A percentile compares a stretch with the other conserved stretches of the same genome.
phyloP scores from a whole-genome alignment of 2,113 vertebrate genomes.

The Chionodraco myersi region DNA sequence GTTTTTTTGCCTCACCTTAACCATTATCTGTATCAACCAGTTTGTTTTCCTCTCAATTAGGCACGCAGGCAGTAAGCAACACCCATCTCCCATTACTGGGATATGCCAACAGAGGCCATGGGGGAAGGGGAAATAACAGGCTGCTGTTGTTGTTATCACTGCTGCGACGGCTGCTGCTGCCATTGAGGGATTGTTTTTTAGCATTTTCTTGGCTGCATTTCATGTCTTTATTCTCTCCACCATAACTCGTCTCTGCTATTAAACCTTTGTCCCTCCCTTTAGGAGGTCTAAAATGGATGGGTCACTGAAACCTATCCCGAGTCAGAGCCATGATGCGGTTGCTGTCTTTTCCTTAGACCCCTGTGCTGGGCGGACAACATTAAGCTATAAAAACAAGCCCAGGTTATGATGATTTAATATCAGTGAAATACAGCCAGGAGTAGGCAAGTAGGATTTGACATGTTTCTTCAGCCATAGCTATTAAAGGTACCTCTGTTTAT shows the following conservation, averaged over 20 bases:
- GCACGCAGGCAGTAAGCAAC: slow-evolving; percentile 67
- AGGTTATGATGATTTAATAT: background rate
- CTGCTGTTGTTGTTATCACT: slow-evolving; percentile 52
- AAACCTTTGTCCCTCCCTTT: slow-evolving; percentile 40
- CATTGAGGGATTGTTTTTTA: slow-evolving; percentile 53
- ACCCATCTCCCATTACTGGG: slow-evolving; percentile 67
- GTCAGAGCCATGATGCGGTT: background rate
- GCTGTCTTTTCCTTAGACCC: background rate
- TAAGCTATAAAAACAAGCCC: background rate
- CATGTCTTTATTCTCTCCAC: slow-evolving; percentile 35
- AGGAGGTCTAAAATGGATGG: slow-evolving; percentile 26
- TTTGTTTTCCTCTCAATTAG: slow-evolving; percentile 81
- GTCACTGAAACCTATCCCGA: slow-evolving; percentile 28
- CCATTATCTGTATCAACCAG: slow-evolving; percentile 77
- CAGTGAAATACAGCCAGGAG: slow-evolving; percentile 8
- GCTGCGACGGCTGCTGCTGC: slow-evolving; percentile 35
- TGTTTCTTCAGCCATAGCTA: background rate
- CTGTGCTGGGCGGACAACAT: background rate
- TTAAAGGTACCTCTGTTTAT: background rate
- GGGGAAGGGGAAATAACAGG: slow-evolving; percentile 63
- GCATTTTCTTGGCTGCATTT: slow-evolving; percentile 55
- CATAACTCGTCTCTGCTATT: slow-evolving; percentile 26
- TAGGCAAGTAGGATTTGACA: background rate
- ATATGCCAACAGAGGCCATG: slow-evolving; percentile 60
- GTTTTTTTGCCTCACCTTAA: slow-evolving; percentile 73